These are phyloP conservation scores for Limnephilus rhombicus DNA, from an alignment of 2,888 invertebrate species.

Conservation along the genomic window DNA sequence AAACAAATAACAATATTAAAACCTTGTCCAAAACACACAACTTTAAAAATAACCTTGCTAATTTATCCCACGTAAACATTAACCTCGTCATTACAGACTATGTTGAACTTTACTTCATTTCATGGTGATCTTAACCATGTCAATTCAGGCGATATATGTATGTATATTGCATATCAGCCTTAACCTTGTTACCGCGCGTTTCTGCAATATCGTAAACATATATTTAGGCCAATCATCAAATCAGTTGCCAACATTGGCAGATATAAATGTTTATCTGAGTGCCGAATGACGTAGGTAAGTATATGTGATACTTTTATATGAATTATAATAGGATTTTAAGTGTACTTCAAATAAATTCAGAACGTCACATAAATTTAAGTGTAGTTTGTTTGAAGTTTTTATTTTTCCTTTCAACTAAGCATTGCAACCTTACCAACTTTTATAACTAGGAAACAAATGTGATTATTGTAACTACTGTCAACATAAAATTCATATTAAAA, in stretches of 20 bases:
- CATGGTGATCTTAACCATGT: not conserved
- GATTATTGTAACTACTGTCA: too few relatives aligned
- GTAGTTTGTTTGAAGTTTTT: not conserved
- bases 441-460: too few relatives aligned
- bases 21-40: too few relatives aligned
- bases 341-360: not conserved
- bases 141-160: not conserved
- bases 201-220: constrained; percentile 9
- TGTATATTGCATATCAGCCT: not conserved
- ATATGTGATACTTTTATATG: not conserved
- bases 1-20: too few relatives aligned
- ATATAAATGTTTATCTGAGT: constrained; percentile 4
- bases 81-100: not conserved
- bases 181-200: constrained; percentile 1
- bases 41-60: not conserved
- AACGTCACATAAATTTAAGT: not conserved
- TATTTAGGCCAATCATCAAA: constrained; percentile 15
- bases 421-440: not conserved
- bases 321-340: not conserved
- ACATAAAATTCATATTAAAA: too few relatives aligned
- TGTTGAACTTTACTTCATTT: not conserved
- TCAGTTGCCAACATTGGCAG: constrained; percentile 24
- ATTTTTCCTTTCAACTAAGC: not conserved
- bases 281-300: not conserved
- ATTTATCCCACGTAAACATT: not conserved